phyloP scores from a whole-genome alignment of 2,797 vertebrate species.

The Huso huso region DNA sequence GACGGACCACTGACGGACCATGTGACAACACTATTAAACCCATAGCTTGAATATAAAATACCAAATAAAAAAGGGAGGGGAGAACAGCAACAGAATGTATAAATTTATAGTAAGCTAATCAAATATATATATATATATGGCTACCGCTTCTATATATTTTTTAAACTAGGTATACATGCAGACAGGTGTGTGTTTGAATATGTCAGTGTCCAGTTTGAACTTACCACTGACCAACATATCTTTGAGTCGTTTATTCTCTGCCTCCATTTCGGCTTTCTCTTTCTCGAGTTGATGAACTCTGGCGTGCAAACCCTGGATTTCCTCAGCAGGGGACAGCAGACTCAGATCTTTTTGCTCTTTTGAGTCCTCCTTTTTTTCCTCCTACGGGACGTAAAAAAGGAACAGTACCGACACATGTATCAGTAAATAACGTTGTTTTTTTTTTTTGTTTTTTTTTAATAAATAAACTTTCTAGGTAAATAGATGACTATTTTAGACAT shows the following conservation, averaged over 20 bases:
- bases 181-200: neutral
- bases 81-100: neutral
- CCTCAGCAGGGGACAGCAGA: constrained; percentile 17
- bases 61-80: constrained; percentile 9
- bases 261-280: constrained; percentile 36
- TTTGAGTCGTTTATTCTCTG: constrained; percentile 44
- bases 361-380: constrained; percentile 40
- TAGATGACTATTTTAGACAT: neutral
- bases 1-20: too few species aligned
- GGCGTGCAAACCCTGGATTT: constrained; percentile 37
- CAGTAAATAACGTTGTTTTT: neutral
- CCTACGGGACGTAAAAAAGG: constrained; percentile 13
- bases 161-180: neutral
- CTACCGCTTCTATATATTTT: too few species aligned
- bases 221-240: constrained; percentile 43
- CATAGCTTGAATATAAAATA: too few species aligned
- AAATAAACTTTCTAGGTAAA: constrained; percentile 10
- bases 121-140: too few species aligned
- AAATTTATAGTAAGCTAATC: neutral
- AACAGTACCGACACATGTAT: constrained; percentile 4
- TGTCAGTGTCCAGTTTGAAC: neutral
- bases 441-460: neutral
- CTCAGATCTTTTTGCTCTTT: neutral
- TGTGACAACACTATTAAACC: too few species aligned
- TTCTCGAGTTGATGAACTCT: constrained; percentile 39